Evolutionary conservation across 1,140 invertebrate genomes (phyloP).

Genomic region (Zeugodacus cucurbitae): DNA sequence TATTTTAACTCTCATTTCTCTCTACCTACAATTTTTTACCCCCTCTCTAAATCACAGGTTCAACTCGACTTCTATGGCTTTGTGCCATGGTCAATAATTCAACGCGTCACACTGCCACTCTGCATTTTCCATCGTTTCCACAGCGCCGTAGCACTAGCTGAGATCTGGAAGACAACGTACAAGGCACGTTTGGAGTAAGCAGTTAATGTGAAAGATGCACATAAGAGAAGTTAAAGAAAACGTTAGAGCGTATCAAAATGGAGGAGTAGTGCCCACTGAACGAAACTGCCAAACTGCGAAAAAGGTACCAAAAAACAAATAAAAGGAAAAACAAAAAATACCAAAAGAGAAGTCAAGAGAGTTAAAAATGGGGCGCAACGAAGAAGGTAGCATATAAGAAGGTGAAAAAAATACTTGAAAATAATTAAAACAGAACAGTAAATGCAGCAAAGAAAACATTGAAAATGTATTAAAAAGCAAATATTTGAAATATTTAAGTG

Average conservation of each 20-base stretch:
- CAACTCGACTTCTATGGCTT: conserved; percentile 94
- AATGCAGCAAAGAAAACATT: neutral
- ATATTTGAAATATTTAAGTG: neutral
- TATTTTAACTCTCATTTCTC: neutral
- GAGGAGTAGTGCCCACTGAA: neutral
- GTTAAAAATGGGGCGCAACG: neutral
- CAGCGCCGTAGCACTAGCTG: conserved; percentile 94
- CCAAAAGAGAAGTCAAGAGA: neutral
- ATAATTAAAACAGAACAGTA: neutral
- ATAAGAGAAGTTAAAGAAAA: neutral
- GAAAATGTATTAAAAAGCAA: neutral
- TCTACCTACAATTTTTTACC: neutral
- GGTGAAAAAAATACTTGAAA: neutral
- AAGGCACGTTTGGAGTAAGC: conserved; percentile 84
- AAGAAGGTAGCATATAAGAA: neutral
- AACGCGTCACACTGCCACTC: conserved; percentile 91
- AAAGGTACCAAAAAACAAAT: conserved; percentile 19
- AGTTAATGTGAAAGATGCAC: neutral
- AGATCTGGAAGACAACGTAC: conserved; percentile 98
- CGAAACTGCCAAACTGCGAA: conserved; percentile 12
- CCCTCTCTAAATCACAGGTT: conserved; percentile 63
- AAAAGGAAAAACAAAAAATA: neutral
- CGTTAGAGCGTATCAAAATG: neutral
- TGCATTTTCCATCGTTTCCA: conserved; percentile 98
- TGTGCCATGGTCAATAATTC: conserved; percentile 93